Evolutionary conservation across 2,797 vertebrate species (phyloP).

Genomic region (Sandelia bainsii): DNA sequence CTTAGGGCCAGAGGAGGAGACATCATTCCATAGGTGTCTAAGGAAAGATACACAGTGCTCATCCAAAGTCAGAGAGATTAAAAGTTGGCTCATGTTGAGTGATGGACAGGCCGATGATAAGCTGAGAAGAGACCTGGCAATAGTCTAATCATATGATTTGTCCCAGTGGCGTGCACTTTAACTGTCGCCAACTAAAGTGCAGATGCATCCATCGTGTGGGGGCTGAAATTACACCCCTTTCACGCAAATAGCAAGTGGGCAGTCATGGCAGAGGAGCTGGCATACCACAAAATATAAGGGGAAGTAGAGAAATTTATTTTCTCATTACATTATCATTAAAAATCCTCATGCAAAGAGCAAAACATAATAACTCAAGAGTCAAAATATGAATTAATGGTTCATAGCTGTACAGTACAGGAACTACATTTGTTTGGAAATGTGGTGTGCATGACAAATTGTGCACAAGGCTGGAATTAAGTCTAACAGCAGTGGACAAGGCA

Average conservation of each 20-base stretch:
- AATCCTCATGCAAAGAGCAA: not conserved
- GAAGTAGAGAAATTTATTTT: not conserved
- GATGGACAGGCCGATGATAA: conserved; percentile 46
- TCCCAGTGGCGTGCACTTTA: conserved; percentile 35
- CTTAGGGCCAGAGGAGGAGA: conserved; percentile 21
- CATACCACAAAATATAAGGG: conserved; percentile 14
- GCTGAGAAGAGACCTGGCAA: conserved; percentile 58
- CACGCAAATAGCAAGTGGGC: conserved; percentile 70
- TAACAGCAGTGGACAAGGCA: conserved; percentile 62
- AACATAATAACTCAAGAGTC: too few relatives aligned
- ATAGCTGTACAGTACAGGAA: not conserved
- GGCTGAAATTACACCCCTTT: conserved; percentile 80
- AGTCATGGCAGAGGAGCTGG: conserved; percentile 27
- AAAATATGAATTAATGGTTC: not conserved
- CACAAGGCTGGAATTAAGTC: conserved; percentile 61
- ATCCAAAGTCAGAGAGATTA: conserved; percentile 41
- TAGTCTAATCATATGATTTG: conserved; percentile 64
- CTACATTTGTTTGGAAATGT: conserved; percentile 3
- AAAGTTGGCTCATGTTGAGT: conserved; percentile 33
- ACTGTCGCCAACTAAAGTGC: conserved; percentile 50
- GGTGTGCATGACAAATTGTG: conserved; percentile 53
- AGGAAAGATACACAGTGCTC: conserved; percentile 27
- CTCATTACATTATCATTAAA: too few relatives aligned
- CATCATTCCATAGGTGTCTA: conserved; percentile 25
- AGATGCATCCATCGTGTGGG: conserved; percentile 27